A percentile compares a stretch with the other conserved stretches of the same genome.
Evolutionary conservation across 1,140 invertebrate species (phyloP).

Genomic region (Alviniconcha marisindica): DNA sequence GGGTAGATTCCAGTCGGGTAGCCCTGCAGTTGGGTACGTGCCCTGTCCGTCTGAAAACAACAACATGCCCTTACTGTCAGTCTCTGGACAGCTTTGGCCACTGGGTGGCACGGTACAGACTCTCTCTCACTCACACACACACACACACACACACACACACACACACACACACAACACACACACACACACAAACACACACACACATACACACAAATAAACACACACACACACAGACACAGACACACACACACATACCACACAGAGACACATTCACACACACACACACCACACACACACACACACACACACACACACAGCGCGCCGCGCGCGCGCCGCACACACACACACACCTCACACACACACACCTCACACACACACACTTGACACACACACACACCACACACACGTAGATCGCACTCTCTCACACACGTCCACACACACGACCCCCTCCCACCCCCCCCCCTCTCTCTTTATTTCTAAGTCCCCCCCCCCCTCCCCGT

Average conservation of each 20-base stretch:
- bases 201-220: neutral
- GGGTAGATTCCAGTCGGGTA: conserved; percentile 41
- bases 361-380: too few relatives aligned
- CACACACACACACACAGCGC: neutral
- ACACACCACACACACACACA: conserved; percentile 2
- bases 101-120: too few relatives aligned
- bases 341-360: neutral
- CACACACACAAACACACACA: neutral
- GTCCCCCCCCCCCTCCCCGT: too few relatives aligned
- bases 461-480: too few relatives aligned
- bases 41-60: conserved; percentile 32
- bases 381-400: neutral
- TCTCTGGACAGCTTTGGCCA: too few relatives aligned
- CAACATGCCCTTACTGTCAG: too few relatives aligned
- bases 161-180: neutral
- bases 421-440: too few relatives aligned
- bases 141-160: neutral
- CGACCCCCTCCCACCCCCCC: too few relatives aligned
- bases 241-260: too few relatives aligned
- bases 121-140: neutral
- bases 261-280: too few relatives aligned
- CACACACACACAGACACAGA: too few relatives aligned
- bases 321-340: neutral
- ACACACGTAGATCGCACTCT: too few relatives aligned
- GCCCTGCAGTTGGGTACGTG: conserved; percentile 25